A percentile compares a stretch with the other conserved stretches of the same genome.
phyloP scores from a whole-genome alignment of 2,797 vertebrate genomes.

The Ciconia nigra region DNA sequence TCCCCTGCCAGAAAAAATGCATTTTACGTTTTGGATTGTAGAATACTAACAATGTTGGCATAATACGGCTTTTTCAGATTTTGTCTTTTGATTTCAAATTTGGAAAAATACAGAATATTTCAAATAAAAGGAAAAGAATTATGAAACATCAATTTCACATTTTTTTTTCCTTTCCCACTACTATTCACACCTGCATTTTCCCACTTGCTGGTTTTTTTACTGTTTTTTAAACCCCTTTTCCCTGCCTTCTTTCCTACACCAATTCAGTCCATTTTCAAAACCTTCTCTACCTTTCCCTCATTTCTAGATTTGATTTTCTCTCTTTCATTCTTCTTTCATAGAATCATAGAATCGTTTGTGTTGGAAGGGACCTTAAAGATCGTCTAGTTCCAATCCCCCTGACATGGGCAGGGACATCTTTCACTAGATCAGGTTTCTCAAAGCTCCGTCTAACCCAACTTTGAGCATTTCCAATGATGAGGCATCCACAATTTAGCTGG shows the following conservation, averaged over 20 bases:
- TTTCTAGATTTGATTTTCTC: not conserved
- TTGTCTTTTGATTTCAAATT: not conserved
- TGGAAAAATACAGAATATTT: not conserved
- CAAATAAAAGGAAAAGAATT: not conserved
- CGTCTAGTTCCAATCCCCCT: rapidly evolving
- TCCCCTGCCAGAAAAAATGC: not conserved
- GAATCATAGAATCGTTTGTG: not conserved
- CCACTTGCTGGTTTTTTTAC: not conserved
- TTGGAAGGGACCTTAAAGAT: not conserved
- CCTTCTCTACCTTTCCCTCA: not conserved
- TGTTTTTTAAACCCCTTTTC: not conserved
- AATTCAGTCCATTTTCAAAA: not conserved
- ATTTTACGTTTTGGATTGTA: not conserved
- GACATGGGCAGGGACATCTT: not conserved
- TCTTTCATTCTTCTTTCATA: not conserved
- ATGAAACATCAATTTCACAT: not conserved
- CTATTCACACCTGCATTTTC: not conserved
- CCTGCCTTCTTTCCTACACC: not conserved
- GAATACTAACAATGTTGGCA: not conserved
- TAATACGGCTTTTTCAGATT: not conserved
- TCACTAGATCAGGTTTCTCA: not conserved
- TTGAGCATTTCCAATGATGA: not conserved
- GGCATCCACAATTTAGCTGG: not conserved
- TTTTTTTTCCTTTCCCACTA: not conserved
- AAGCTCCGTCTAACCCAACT: not conserved